Evolutionary conservation across 1,140 invertebrate species (phyloP).

Genomic region (Drosophila sp.): DNA sequence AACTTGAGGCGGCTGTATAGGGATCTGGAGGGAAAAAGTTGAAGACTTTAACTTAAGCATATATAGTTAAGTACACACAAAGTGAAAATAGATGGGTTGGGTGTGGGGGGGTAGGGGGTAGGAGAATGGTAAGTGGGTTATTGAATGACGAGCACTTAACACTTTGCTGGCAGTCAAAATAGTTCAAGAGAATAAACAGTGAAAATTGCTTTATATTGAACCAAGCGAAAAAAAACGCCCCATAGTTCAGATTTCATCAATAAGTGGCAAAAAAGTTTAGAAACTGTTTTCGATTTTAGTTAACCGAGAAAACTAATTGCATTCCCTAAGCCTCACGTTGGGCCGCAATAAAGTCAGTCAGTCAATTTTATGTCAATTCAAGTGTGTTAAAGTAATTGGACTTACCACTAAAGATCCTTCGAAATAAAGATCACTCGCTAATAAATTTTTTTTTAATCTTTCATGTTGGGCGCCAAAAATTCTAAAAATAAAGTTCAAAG

Average conservation of each 20-base stretch:
- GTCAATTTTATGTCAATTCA: too few species aligned
- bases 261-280: neutral
- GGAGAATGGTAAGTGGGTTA: conserved; percentile 21
- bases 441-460: too few species aligned
- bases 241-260: conserved; percentile 1
- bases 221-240: too few species aligned
- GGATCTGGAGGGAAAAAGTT: conserved; percentile 25
- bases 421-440: too few species aligned
- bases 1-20: neutral
- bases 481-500: too few species aligned
- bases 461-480: too few species aligned
- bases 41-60: conserved; percentile 17
- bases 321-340: too few species aligned
- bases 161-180: conserved; percentile 16
- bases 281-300: neutral
- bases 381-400: too few species aligned
- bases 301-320: neutral
- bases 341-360: too few species aligned
- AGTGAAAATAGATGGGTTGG: conserved; percentile 38
- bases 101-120: too few species aligned
- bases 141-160: conserved; percentile 26
- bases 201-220: conserved; percentile 5
- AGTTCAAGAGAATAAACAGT: neutral
- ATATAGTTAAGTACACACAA: conserved; percentile 27
- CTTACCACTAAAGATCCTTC: too few species aligned